Conservation (phyloP, 2,888 invertebrate species). For the Aphodius sticticus region DNA sequence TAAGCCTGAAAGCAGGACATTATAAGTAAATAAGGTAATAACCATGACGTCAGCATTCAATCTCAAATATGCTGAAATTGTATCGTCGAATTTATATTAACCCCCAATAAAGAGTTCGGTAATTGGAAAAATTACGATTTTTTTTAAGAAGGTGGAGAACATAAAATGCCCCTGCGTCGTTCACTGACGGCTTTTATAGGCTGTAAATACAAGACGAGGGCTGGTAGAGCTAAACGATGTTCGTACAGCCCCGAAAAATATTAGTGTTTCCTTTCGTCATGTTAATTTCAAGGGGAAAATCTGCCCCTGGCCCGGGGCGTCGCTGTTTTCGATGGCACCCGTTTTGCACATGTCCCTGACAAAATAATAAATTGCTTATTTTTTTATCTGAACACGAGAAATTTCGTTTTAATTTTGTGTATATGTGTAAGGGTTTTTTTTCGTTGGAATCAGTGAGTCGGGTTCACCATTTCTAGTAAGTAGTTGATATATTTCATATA, state of each 20-base stretch:
- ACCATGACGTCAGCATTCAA: too few relatives aligned
- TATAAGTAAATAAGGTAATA: too few relatives aligned
- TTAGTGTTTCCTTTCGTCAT: neutral
- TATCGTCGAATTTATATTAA: neutral
- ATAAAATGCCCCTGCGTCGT: neutral
- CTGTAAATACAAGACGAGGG: neutral
- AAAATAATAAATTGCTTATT: neutral
- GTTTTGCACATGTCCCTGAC: neutral
- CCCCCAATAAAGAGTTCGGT: neutral
- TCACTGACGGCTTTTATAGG: neutral
- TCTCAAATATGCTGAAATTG: too few relatives aligned
- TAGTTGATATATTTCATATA: too few relatives aligned
- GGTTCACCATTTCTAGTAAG: too few relatives aligned
- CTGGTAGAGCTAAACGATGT: neutral
- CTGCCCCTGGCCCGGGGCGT: neutral
- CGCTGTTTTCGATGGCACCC: neutral
- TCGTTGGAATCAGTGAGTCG: too few relatives aligned
- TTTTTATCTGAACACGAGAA: too few relatives aligned
- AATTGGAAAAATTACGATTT: conserved; percentile 4
- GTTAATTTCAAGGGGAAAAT: neutral
- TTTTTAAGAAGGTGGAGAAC: neutral
- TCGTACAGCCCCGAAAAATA: neutral
- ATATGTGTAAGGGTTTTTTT: too few relatives aligned
- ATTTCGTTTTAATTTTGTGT: too few relatives aligned
- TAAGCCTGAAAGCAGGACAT: too few relatives aligned